Percentiles rank a stretch among this genome's conserved stretches.
Conservation (phyloP, 2,113 vertebrate species). For the Chaenogobius annularis region DNA sequence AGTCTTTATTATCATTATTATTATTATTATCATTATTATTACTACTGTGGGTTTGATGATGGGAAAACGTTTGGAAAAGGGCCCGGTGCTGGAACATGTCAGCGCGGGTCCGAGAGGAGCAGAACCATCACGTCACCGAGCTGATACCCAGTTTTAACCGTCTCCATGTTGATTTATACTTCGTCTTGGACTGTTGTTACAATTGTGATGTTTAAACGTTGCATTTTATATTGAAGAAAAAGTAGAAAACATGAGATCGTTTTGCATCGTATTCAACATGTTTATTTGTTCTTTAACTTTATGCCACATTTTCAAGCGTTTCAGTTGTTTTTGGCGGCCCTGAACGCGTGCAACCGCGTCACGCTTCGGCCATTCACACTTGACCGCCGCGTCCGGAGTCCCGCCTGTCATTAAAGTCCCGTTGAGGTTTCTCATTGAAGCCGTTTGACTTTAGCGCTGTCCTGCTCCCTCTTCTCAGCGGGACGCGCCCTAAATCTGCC, state of each 20-base stretch:
- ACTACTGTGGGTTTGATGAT: slow-evolving; percentile 32
- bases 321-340: background rate
- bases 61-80: slow-evolving; percentile 27
- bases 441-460: slow-evolving; percentile 27
- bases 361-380: background rate
- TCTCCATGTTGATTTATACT: too few relatives aligned
- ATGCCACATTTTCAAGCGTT: background rate
- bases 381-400: background rate
- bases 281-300: too few relatives aligned
- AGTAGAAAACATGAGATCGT: too few relatives aligned
- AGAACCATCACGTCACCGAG: too few relatives aligned
- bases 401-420: slow-evolving; percentile 37
- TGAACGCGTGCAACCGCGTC: background rate
- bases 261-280: too few relatives aligned
- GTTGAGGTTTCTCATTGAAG: background rate
- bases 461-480: slow-evolving; percentile 37
- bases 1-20: slow-evolving; percentile 32
- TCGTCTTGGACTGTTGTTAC: too few relatives aligned
- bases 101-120: slow-evolving; percentile 22
- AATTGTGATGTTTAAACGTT: too few relatives aligned
- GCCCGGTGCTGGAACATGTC: slow-evolving; percentile 16
- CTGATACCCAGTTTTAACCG: too few relatives aligned
- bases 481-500: slow-evolving; percentile 21
- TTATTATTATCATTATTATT: too few relatives aligned
- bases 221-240: too few relatives aligned